These are phyloP conservation scores for Petroica traversi DNA, from an alignment of 2,113 vertebrate species.

Conservation along the genomic window DNA sequence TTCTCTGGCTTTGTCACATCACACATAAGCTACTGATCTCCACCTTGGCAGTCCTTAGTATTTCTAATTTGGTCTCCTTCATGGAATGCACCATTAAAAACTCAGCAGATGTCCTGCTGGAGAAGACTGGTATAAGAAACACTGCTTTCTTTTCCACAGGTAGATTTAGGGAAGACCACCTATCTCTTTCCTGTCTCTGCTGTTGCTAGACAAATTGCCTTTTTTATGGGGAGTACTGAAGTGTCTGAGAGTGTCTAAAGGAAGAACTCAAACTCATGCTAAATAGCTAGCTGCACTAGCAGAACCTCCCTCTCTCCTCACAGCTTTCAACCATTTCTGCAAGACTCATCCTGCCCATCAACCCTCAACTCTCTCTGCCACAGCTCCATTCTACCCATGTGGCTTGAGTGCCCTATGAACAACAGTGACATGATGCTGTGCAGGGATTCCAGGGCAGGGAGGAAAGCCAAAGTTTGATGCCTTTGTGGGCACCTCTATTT, in stretches of 20 bases:
- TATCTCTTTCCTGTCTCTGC: not conserved
- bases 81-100: not conserved
- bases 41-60: not conserved
- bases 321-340: not conserved
- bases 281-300: not conserved
- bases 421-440: accelerated
- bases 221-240: not conserved
- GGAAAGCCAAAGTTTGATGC: not conserved
- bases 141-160: not conserved
- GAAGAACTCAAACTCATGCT: not conserved
- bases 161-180: not conserved
- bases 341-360: not conserved
- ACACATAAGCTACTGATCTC: not conserved
- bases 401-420: not conserved
- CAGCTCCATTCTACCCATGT: accelerated
- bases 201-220: not conserved
- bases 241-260: not conserved
- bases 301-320: not conserved
- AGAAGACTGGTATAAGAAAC: not conserved
- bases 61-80: not conserved
- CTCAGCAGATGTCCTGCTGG: not conserved
- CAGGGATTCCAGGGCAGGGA: not conserved
- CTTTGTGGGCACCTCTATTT: not conserved
- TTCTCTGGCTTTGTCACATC: not conserved
- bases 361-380: not conserved